Conservation (phyloP, 2,797 vertebrate species). For the Scolopax rusticola region DNA sequence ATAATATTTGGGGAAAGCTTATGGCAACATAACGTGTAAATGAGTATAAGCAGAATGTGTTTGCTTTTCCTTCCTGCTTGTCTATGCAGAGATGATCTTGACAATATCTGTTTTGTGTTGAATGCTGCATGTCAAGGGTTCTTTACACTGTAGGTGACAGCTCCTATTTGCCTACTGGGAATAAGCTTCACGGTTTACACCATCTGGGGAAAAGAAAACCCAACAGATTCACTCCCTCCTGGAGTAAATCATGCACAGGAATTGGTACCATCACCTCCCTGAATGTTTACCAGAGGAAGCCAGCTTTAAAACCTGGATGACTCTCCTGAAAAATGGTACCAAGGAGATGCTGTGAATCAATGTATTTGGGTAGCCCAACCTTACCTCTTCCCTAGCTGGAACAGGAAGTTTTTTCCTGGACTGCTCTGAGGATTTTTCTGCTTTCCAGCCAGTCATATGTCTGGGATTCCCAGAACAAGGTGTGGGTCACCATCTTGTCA, state of each 20-base stretch:
- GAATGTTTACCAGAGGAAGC: background rate
- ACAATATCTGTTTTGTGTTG: slow-evolving; percentile 55
- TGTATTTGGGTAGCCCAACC: background rate
- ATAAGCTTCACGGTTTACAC: background rate
- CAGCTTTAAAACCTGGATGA: background rate
- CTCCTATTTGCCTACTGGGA: slow-evolving; percentile 27
- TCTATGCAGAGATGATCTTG: background rate
- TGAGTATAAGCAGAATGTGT: slow-evolving; percentile 65
- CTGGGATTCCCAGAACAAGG: background rate
- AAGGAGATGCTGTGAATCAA: background rate
- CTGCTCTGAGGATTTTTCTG: background rate
- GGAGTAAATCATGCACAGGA: background rate
- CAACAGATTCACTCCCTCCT: background rate
- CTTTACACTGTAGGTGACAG: slow-evolving; percentile 21
- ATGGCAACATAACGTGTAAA: slow-evolving; percentile 66
- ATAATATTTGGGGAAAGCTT: slow-evolving; percentile 71
- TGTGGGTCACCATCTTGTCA: background rate
- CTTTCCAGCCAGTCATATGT: background rate
- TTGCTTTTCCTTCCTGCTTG: slow-evolving; percentile 61
- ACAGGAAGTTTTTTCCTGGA: background rate
- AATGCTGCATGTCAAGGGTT: background rate
- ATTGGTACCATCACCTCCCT: background rate
- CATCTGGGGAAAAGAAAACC: background rate
- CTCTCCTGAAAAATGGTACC: background rate
- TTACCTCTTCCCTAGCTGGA: background rate